These are phyloP conservation scores for Sceloporus undulatus DNA, from an alignment of 2,113 vertebrate genomes.

Conservation along the genomic window DNA sequence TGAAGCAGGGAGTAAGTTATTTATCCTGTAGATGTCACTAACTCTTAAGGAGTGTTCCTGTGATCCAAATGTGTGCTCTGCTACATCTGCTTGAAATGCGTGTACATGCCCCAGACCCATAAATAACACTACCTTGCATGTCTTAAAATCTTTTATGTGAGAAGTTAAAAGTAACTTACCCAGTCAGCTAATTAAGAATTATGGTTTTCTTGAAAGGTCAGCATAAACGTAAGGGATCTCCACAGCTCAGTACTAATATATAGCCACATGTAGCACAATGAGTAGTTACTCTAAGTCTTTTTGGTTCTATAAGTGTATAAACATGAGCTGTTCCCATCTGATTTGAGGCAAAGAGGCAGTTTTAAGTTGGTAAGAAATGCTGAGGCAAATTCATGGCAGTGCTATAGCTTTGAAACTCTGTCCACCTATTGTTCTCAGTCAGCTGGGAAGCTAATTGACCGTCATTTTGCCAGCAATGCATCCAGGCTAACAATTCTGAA, in stretches of 20 bases:
- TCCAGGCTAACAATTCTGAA: not conserved
- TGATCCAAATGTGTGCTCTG: slow-evolving; percentile 68
- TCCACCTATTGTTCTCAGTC: not conserved
- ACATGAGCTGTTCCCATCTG: not conserved
- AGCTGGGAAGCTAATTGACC: not conserved
- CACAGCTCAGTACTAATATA: slow-evolving; percentile 14
- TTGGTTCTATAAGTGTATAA: slow-evolving; percentile 5
- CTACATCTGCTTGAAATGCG: slow-evolving; percentile 77
- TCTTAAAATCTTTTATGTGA: slow-evolving; percentile 48
- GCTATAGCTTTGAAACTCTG: slow-evolving; percentile 6
- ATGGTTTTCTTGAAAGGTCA: slow-evolving; percentile 13
- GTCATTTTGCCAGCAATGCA: not conserved
- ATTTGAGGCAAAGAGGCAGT: slow-evolving; percentile 10
- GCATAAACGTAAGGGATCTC: slow-evolving; percentile 8
- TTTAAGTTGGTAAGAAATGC: slow-evolving; percentile 11
- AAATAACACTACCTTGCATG: slow-evolving; percentile 67
- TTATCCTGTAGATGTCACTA: slow-evolving; percentile 76
- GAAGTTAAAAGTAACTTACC: slow-evolving; percentile 24
- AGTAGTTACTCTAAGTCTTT: not conserved
- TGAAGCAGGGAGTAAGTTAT: slow-evolving; percentile 89
- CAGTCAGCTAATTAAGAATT: slow-evolving; percentile 38
- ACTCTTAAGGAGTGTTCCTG: slow-evolving; percentile 63
- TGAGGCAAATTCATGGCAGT: slow-evolving; percentile 9
- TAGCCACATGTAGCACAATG: not conserved
- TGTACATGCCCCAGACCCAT: slow-evolving; percentile 70